Base-by-base conservation (phyloP, 2,113 vertebrate genomes). In the Tetrax tetrax region DNA sequence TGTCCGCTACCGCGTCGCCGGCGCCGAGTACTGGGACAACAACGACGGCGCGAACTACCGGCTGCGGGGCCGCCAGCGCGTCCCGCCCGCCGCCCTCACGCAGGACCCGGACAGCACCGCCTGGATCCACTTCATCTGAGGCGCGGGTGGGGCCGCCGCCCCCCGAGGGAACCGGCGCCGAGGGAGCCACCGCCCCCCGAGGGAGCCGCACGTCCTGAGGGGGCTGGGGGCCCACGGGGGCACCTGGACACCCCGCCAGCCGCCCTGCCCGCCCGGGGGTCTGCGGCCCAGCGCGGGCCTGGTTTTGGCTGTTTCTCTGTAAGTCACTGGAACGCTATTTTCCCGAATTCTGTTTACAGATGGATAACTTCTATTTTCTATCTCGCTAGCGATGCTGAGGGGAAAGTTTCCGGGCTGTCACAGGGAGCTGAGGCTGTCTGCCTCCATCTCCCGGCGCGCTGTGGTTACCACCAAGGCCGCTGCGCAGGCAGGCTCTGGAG, bases 51-150 rank as follows among this genome's bases (percentile, higher is more conserved):
- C 94, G 78, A 99, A 99, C 97, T 99, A 99, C 96, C 98, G 97
- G 93, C 97, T 99, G 74, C 97, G 98, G 50, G 97, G 98, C 56
- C 98, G 95, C 64, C 89, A 64, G 28, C 90, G 77, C 50, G 6
- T 33, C 60, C 63, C 33, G 28, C 29, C 82, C 35, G 54, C 28
- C 22, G 2, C 18, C 96, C 6, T 98, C 94, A 6, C 98, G 13
- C 98, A 98, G 24, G 98, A 99, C 69, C 99, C 98, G 96, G 99
- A 98, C 80, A 98, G 98, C 81, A 98, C 98, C 45, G 98, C 98
- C 56, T 99, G 99, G 99, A 98, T 99, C 85, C 99, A 99, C 96
- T 99, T 99, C 89, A 99, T 99, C 91, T 99, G 98, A 98, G 10
- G n/a, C 23, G 61, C 8, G 13, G 22, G 19, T 14, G 54, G 20